A percentile compares a stretch with the other conserved stretches of the same genome.
Conservation (phyloP, 2,888 invertebrate genomes). For the Tachina fera region DNA sequence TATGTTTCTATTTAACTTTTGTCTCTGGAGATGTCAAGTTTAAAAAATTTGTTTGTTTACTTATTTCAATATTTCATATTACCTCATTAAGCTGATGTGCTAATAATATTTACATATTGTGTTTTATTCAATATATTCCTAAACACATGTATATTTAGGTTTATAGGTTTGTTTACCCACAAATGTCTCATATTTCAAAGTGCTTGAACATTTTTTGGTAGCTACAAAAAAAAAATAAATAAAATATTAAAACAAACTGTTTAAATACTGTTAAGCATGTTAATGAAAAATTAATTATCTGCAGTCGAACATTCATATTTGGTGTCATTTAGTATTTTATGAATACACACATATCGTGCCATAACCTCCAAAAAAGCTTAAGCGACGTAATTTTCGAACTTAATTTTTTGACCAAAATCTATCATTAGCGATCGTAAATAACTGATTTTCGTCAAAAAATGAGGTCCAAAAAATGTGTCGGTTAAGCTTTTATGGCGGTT, state of each 20-base stretch:
- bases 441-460: no score
- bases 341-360: no score
- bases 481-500: no score
- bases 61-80: background rate
- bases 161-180: background rate
- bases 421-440: no score
- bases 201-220: constrained; percentile 7
- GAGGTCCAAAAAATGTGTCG: no score
- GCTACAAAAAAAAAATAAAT: constrained; percentile 5
- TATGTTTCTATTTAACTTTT: constrained; percentile 24
- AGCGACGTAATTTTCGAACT: no score
- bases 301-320: background rate
- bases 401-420: no score
- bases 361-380: no score
- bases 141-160: background rate
- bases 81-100: constrained; percentile 5
- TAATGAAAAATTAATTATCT: constrained; percentile 37
- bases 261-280: constrained; percentile 10
- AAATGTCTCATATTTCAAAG: background rate
- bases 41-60: constrained; percentile 18
- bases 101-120: constrained; percentile 11
- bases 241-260: constrained; percentile 23
- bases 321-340: background rate
- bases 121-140: constrained; percentile 17
- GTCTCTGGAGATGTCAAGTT: no score